Conservation (phyloP, 2,113 vertebrate species). For the Pomatostomus ruficeps region DNA sequence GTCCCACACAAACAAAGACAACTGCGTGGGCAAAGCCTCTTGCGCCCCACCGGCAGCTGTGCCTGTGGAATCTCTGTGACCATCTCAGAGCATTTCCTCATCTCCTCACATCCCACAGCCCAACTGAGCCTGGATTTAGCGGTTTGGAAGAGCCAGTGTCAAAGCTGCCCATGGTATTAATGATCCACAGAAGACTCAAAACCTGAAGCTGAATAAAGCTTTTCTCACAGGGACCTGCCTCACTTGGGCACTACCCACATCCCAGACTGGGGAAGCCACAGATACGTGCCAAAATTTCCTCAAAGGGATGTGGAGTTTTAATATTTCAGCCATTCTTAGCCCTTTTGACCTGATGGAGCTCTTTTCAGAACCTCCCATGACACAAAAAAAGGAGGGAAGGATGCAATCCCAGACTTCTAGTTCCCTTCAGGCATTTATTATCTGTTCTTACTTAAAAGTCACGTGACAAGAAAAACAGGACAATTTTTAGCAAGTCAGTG, state of each 20-base stretch:
- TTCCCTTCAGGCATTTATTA: neutral
- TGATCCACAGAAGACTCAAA: neutral
- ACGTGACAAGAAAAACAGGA: neutral
- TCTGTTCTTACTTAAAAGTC: neutral
- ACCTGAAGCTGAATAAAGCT: neutral
- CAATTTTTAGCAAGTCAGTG: neutral
- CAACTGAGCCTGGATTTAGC: neutral
- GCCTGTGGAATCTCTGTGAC: neutral
- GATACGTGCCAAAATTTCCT: neutral
- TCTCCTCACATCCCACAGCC: neutral
- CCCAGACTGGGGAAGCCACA: neutral
- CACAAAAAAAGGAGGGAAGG: neutral
- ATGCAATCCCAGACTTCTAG: neutral
- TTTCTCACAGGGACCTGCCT: neutral
- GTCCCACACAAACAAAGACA: neutral
- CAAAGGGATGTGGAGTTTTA: neutral
- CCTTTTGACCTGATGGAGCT: neutral
- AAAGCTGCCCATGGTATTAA: neutral
- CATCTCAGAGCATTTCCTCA: neutral
- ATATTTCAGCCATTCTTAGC: neutral
- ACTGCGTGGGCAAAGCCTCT: neutral
- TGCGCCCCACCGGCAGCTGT: neutral
- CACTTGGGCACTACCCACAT: neutral
- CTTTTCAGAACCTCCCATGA: neutral
- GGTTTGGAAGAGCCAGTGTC: neutral